phyloP scores from a whole-genome alignment of 2,797 vertebrate species.

The Sebastes trivittatus region DNA sequence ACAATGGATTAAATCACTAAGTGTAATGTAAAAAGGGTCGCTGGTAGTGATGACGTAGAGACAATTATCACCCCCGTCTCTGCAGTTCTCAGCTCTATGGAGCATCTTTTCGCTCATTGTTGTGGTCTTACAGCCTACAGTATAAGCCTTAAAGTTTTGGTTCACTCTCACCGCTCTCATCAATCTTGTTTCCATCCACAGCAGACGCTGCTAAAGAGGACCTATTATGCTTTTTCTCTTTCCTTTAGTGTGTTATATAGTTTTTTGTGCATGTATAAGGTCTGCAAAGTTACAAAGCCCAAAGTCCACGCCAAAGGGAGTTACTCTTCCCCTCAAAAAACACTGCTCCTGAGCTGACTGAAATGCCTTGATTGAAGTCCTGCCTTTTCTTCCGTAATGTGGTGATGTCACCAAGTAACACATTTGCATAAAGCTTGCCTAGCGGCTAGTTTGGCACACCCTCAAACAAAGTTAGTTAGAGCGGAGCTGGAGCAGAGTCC shows the following conservation, averaged over 20 bases:
- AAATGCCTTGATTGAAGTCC: no score
- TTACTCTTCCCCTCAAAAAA: no score
- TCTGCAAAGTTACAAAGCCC: no score
- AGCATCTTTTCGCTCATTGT: background rate
- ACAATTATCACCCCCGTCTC: background rate
- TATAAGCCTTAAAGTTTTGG: background rate
- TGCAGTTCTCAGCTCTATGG: background rate
- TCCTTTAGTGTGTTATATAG: no score
- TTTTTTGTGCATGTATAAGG: no score
- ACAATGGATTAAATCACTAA: background rate
- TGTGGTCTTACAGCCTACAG: background rate
- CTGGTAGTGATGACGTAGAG: background rate
- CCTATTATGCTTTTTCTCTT: no score
- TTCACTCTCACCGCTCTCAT: background rate
- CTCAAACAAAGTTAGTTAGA: background rate
- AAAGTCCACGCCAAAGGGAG: no score
- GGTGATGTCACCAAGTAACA: background rate
- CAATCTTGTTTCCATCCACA: background rate
- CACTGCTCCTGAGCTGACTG: no score
- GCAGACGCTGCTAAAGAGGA: background rate
- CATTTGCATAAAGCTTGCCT: background rate
- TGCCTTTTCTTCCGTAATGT: background rate
- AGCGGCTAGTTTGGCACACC: no score
- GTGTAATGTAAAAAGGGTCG: background rate
- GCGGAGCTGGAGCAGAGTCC: background rate